A percentile compares a stretch with the other conserved stretches of the same genome.
These are phyloP conservation scores for Scomber japonicus DNA, from an alignment of 2,113 vertebrate species.

Conservation along the genomic window DNA sequence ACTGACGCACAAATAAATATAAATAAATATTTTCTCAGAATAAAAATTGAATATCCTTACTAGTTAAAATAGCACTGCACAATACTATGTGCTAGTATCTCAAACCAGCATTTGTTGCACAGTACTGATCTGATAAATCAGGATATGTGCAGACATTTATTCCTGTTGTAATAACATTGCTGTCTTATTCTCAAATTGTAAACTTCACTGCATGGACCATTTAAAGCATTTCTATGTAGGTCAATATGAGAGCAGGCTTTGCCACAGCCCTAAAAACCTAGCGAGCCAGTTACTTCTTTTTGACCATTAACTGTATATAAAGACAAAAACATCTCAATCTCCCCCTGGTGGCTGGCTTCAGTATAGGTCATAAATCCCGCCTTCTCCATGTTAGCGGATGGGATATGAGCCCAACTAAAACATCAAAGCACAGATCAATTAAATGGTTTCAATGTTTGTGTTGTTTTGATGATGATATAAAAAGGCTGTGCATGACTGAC, in stretches of 20 bases:
- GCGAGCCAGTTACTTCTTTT: neutral
- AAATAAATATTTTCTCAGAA: constrained; percentile 6
- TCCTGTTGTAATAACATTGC: neutral
- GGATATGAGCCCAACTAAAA: too few species aligned
- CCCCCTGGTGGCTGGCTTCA: too few species aligned
- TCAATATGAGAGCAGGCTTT: neutral
- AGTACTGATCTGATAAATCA: neutral
- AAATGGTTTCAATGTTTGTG: too few species aligned
- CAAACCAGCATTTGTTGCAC: neutral
- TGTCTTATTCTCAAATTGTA: neutral
- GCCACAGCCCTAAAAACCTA: neutral
- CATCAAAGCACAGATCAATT: too few species aligned
- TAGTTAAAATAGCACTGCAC: neutral
- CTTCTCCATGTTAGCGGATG: too few species aligned
- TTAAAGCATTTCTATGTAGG: neutral
- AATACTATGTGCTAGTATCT: too few species aligned
- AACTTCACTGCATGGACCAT: neutral
- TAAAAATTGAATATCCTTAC: neutral
- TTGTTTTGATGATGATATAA: too few species aligned
- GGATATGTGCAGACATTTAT: neutral
- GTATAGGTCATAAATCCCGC: too few species aligned
- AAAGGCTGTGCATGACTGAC: too few species aligned
- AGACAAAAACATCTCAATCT: too few species aligned
- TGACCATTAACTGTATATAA: too few species aligned
- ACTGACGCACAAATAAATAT: constrained; percentile 41